Conservation (phyloP, 2,113 vertebrate genomes). For the Dicerorhinus sumatrensis region DNA sequence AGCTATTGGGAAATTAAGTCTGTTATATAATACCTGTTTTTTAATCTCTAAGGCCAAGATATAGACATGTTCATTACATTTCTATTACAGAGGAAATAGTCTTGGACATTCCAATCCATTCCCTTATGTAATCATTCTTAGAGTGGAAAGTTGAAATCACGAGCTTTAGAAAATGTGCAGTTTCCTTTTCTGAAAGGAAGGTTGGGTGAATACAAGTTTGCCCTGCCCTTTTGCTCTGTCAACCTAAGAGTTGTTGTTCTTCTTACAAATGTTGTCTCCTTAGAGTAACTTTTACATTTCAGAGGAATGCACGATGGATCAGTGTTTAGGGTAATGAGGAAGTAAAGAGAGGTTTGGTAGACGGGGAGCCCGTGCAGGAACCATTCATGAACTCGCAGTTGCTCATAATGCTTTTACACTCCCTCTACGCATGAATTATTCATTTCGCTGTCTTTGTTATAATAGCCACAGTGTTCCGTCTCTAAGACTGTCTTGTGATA, state of each 20-base stretch:
- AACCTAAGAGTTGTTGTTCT: constrained; percentile 40
- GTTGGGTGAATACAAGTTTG: not conserved
- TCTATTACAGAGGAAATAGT: constrained; percentile 24
- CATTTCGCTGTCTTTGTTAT: constrained; percentile 86
- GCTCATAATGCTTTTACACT: constrained; percentile 79
- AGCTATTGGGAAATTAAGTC: constrained; percentile 47
- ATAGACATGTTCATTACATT: constrained; percentile 26
- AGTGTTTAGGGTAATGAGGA: constrained; percentile 67
- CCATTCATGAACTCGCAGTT: constrained; percentile 72
- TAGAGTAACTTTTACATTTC: constrained; percentile 58
- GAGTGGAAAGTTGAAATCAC: constrained; percentile 9
- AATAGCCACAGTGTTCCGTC: constrained; percentile 84
- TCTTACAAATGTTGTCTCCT: constrained; percentile 50
- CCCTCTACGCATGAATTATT: constrained; percentile 86
- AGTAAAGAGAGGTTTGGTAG: constrained; percentile 61
- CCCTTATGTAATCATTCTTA: constrained; percentile 40
- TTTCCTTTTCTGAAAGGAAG: constrained; percentile 65
- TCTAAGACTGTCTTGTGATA: constrained; percentile 82
- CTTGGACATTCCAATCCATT: not conserved
- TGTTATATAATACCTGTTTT: constrained; percentile 1
- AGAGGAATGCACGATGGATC: constrained; percentile 69
- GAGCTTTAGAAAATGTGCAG: not conserved
- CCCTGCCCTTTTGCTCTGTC: not conserved
- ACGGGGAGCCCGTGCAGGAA: constrained; percentile 56
- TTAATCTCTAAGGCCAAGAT: constrained; percentile 3